phyloP scores from a whole-genome alignment of 1,140 invertebrate species.

The Aphis gossypii region DNA sequence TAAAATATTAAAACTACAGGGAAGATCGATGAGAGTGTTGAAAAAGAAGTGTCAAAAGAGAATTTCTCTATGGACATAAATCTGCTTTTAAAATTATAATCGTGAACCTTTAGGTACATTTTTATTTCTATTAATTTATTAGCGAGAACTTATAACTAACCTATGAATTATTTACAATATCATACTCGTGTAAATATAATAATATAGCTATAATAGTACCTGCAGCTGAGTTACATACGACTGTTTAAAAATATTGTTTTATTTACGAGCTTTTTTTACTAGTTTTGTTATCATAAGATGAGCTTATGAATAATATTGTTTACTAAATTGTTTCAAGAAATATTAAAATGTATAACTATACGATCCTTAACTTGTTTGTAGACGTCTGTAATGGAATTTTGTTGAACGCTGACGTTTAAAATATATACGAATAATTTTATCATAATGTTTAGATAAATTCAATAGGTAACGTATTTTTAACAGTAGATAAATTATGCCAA shows the following conservation, averaged over 20 bases:
- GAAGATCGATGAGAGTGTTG: constrained; percentile 1
- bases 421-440: not conserved
- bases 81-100: not conserved
- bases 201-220: not conserved
- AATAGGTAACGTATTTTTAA: not conserved
- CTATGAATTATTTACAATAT: not conserved
- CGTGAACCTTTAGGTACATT: not conserved
- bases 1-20: not conserved
- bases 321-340: not conserved
- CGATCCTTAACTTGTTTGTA: not conserved
- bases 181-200: not conserved
- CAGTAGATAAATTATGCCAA: not conserved
- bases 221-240: not conserved
- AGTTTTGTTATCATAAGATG: not conserved
- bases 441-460: not conserved
- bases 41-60: not conserved
- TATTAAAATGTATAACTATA: not conserved
- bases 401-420: not conserved
- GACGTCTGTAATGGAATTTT: not conserved
- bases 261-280: not conserved
- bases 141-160: too few species aligned
- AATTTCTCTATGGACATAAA: not conserved
- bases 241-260: not conserved
- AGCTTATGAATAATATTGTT: not conserved
- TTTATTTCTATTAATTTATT: not conserved